A percentile compares a stretch with the other conserved stretches of the same genome.
Conservation (phyloP, 2,888 invertebrate species). For the Sericinus montela region DNA sequence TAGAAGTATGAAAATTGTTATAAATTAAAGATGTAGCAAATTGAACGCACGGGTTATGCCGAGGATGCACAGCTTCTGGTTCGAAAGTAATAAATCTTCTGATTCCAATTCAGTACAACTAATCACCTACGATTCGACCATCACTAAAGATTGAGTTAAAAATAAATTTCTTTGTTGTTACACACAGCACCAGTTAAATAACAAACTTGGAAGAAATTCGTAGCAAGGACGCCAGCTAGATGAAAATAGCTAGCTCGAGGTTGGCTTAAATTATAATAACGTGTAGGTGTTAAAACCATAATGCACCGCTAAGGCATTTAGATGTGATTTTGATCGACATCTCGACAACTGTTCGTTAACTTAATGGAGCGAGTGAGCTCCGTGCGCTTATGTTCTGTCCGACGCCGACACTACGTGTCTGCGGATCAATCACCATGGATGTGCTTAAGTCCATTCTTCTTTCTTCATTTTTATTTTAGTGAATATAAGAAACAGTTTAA, state of each 20-base stretch:
- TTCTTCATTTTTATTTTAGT: constrained; percentile 28
- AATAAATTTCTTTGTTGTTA: no score
- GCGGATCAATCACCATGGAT: constrained; percentile 28
- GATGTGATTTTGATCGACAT: constrained; percentile 73
- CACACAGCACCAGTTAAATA: no score
- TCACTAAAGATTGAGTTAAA: no score
- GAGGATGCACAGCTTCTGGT: no score
- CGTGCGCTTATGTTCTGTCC: constrained; percentile 50
- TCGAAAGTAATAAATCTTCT: no score
- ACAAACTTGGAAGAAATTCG: neutral
- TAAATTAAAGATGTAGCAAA: no score
- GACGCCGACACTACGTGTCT: constrained; percentile 40
- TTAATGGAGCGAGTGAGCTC: constrained; percentile 66
- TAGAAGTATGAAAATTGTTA: no score
- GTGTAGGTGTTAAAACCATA: constrained; percentile 69
- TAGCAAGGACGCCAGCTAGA: neutral
- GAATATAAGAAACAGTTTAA: constrained; percentile 3
- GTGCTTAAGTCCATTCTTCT: constrained; percentile 41
- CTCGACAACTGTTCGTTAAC: constrained; percentile 77
- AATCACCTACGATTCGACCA: no score
- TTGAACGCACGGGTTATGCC: no score
- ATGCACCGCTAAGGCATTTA: constrained; percentile 59
- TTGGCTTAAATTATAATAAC: constrained; percentile 49
- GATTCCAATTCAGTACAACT: no score
- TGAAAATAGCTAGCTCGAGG: neutral